These are phyloP conservation scores for Megaceryle maxima DNA, from an alignment of 2,113 vertebrate genomes.

Conservation along the genomic window DNA sequence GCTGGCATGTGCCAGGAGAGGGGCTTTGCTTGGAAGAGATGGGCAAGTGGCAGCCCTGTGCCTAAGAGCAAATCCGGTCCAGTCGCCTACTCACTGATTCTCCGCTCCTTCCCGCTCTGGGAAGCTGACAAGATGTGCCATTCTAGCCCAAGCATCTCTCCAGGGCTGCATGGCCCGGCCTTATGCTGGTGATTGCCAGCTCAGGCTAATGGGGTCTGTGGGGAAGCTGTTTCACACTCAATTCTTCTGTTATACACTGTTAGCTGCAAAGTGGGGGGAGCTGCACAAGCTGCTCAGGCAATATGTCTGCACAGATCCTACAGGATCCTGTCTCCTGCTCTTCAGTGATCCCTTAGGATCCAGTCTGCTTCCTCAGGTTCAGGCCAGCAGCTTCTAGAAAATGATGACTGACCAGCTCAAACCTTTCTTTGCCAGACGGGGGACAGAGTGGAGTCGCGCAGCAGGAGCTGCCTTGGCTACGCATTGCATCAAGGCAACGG, in stretches of 20 bases:
- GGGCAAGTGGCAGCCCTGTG: neutral
- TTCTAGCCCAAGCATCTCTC: neutral
- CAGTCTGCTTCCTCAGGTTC: neutral
- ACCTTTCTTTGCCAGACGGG: neutral
- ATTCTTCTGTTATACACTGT: neutral
- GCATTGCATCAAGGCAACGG: accelerated
- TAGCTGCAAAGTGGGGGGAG: neutral
- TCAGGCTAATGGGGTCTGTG: conserved; percentile 33
- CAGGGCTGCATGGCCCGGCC: neutral
- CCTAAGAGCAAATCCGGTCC: neutral
- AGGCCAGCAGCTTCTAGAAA: neutral
- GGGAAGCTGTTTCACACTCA: conserved; percentile 41
- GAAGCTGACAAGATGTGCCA: neutral
- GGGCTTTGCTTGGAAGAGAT: neutral
- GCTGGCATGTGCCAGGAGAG: neutral
- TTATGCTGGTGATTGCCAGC: conserved; percentile 1
- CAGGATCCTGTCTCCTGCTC: neutral
- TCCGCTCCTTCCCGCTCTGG: neutral
- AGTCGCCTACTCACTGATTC: neutral
- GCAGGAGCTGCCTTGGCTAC: neutral
- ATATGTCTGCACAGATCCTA: conserved; percentile 12
- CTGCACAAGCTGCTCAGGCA: conserved; percentile 45
- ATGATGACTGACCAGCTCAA: neutral
- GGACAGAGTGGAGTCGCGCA: neutral
- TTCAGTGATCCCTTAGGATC: conserved; percentile 1